A percentile compares a stretch with the other conserved stretches of the same genome.
Conservation (phyloP, 2,888 invertebrate species). For the Idaea aversata region DNA sequence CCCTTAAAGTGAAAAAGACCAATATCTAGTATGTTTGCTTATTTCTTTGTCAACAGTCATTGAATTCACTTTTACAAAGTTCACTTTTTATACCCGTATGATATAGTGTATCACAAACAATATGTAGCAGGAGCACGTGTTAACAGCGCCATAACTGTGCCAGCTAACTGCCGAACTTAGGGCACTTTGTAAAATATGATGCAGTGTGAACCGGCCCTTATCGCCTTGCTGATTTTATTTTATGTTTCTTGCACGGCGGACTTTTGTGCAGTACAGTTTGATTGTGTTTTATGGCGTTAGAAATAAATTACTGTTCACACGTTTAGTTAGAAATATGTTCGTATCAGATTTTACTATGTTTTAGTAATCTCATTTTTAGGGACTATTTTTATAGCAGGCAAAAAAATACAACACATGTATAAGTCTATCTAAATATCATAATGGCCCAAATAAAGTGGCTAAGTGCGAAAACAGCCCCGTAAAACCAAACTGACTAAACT, state of each 20-base stretch:
- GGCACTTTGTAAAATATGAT: slow-evolving; percentile 78
- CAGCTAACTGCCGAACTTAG: slow-evolving; percentile 76
- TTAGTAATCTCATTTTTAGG: too few relatives aligned
- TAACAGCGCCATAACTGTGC: slow-evolving; percentile 74
- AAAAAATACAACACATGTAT: too few relatives aligned
- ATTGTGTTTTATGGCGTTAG: slow-evolving; percentile 8
- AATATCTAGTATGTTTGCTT: too few relatives aligned
- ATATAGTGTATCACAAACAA: slow-evolving; percentile 66
- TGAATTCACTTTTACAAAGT: slow-evolving; percentile 34
- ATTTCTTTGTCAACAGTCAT: slow-evolving; percentile 20
- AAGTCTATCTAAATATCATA: too few relatives aligned
- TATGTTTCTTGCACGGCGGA: slow-evolving; percentile 27
- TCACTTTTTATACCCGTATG: slow-evolving; percentile 48
- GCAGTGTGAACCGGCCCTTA: slow-evolving; percentile 67
- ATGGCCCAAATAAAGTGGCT: too few relatives aligned
- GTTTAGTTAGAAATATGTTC: not conserved
- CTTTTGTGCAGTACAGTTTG: slow-evolving; percentile 11
- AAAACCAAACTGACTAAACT: too few relatives aligned
- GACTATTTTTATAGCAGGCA: too few relatives aligned
- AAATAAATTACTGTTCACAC: not conserved
- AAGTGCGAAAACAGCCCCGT: too few relatives aligned
- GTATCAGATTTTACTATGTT: not conserved
- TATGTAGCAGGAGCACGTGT: slow-evolving; percentile 74
- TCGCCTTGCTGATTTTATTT: slow-evolving; percentile 58
- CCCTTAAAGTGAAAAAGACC: too few relatives aligned